phyloP scores from a whole-genome alignment of 2,113 vertebrate genomes.

The Aptenodytes patagonicus region DNA sequence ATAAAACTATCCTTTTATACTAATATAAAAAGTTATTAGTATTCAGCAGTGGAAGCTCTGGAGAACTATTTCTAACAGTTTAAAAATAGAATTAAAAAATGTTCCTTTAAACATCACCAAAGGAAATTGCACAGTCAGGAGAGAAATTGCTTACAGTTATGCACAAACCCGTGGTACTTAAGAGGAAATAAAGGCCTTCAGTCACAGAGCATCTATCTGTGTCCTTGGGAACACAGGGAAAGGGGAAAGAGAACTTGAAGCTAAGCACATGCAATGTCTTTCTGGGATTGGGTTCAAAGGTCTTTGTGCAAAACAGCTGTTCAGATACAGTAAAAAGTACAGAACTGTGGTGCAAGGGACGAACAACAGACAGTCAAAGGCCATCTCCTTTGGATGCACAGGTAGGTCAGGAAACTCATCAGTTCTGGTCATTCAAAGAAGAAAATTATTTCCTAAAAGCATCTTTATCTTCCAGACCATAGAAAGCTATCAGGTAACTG shows the following conservation, averaged over 20 bases:
- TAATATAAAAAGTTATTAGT: slow-evolving; percentile 34
- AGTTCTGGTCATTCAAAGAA: not conserved
- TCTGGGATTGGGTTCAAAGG: not conserved
- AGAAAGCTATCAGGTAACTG: not conserved
- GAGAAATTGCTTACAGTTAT: slow-evolving; percentile 47
- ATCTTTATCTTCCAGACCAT: not conserved
- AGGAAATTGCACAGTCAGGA: slow-evolving; percentile 40
- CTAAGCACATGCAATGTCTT: not conserved
- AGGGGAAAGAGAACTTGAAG: not conserved
- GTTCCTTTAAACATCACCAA: slow-evolving; percentile 36
- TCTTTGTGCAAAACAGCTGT: not conserved
- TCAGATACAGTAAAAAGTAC: not conserved
- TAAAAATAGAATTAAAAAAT: slow-evolving; percentile 48
- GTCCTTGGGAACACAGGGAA: slow-evolving; percentile 6
- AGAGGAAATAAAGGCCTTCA: slow-evolving; percentile 5
- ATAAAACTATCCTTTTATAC: slow-evolving; percentile 48
- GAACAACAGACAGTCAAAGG: not conserved
- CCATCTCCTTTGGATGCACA: not conserved
- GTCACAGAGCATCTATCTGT: not conserved
- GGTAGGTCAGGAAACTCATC: not conserved
- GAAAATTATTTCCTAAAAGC: not conserved
- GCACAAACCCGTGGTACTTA: not conserved
- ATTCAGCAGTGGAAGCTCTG: slow-evolving; percentile 40
- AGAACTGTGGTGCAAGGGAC: not conserved
- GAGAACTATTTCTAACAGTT: slow-evolving; percentile 34